Conservation (phyloP, 23 tunicate genomes). For the Oikopleura albicans region DNA sequence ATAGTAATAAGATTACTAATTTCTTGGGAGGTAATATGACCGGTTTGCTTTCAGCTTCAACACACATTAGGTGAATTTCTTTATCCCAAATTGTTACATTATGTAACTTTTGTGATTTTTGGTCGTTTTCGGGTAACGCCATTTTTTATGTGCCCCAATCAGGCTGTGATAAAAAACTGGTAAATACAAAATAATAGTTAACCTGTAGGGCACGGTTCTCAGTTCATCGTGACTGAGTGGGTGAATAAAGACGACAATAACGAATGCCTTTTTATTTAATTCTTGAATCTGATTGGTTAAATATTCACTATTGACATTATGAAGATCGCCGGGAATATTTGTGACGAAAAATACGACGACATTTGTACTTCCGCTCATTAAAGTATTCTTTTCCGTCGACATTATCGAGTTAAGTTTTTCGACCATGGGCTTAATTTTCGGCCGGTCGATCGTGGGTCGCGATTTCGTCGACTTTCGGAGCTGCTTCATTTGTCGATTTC, state of each 20-base stretch:
- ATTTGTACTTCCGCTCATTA: background rate
- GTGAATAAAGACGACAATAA: background rate
- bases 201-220: background rate
- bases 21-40: too few species aligned
- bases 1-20: too few species aligned
- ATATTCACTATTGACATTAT: background rate
- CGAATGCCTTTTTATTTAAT: background rate
- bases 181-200: too few species aligned
- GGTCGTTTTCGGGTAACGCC: too few species aligned
- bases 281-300: background rate
- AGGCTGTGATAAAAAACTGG: too few species aligned
- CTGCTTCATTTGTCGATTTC: background rate
- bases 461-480: background rate
- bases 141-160: too few species aligned
- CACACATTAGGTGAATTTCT: too few species aligned
- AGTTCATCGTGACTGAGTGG: background rate
- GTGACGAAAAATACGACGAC: background rate
- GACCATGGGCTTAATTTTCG: background rate
- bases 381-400: background rate
- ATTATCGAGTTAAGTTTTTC: background rate
- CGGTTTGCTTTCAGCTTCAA: too few species aligned
- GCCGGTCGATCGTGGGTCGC: background rate
- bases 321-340: constrained; percentile 1
- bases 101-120: too few species aligned
- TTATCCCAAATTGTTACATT: too few species aligned